phyloP scores from a whole-genome alignment of 2,888 invertebrate genomes.

The Catocala sponsa region DNA sequence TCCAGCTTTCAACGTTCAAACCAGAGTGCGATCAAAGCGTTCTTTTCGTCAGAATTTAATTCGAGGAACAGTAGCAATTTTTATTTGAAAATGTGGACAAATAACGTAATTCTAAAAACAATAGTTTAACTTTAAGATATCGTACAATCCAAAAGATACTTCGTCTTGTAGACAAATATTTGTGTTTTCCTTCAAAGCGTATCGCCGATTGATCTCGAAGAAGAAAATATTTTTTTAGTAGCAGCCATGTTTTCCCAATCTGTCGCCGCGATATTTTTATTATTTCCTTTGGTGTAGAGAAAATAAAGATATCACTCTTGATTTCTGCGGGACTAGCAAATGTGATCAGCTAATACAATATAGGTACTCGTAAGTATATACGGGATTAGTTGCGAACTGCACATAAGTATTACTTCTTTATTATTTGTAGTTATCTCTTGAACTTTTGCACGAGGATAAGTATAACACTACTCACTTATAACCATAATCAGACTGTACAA shows the following conservation, averaged over 20 bases:
- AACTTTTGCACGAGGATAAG: no score
- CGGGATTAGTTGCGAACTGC: no score
- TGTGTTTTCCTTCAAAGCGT: conserved; percentile 61
- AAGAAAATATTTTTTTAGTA: conserved; percentile 63
- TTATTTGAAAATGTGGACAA: background rate
- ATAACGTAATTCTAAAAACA: conserved; percentile 11
- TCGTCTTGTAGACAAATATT: conserved; percentile 57
- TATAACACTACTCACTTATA: no score
- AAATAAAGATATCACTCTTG: conserved; percentile 7
- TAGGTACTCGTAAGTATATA: background rate
- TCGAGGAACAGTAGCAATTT: background rate
- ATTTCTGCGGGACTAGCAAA: conserved; percentile 8
- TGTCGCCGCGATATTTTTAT: conserved; percentile 39
- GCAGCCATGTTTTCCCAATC: conserved; percentile 48
- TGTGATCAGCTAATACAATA: conserved; percentile 1
- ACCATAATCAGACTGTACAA: no score
- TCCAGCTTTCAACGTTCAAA: no score
- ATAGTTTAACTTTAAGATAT: conserved; percentile 24
- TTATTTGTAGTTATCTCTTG: no score
- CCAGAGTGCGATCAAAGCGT: background rate
- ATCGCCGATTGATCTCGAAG: conserved; percentile 55
- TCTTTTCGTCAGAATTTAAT: no score
- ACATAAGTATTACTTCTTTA: no score
- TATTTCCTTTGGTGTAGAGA: conserved; percentile 26
- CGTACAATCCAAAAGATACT: conserved; percentile 17